These are phyloP conservation scores for Echinarachnius parma DNA, from an alignment of 53 echinoderm and acorn worm species.

Conservation along the genomic window DNA sequence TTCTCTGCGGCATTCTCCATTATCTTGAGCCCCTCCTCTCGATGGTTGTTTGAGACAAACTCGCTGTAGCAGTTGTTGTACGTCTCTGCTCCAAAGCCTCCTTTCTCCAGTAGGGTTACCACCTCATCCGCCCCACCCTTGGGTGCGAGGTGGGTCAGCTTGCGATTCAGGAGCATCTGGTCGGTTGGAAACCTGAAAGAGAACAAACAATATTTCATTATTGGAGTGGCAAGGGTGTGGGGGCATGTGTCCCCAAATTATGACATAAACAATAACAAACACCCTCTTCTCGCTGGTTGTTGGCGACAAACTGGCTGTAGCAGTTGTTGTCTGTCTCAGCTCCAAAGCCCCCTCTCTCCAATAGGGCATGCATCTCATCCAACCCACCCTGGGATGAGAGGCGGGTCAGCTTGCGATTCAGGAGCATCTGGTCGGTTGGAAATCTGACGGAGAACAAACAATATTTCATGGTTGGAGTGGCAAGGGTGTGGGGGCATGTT, in stretches of 20 bases:
- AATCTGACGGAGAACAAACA: too few species aligned
- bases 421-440: conserved; percentile 58
- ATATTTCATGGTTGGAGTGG: too few species aligned
- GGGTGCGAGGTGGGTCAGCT: conserved; percentile 45
- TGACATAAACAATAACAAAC: too few species aligned
- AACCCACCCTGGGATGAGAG: conserved; percentile 49
- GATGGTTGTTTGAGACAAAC: conserved; percentile 59
- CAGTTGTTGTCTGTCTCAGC: conserved; percentile 32
- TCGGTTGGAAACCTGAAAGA: conserved; percentile 68
- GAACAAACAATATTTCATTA: too few species aligned
- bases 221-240: too few species aligned
- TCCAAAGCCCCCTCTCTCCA: conserved; percentile 47
- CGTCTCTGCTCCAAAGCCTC: conserved; percentile 38
- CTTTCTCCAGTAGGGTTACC: conserved; percentile 44
- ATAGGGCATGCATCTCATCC: conserved; percentile 44
- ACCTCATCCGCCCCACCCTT: conserved; percentile 54
- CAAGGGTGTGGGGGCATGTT: too few species aligned
- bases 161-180: conserved; percentile 58
- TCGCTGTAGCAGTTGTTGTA: conserved; percentile 47
- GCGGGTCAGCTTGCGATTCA: conserved; percentile 54
- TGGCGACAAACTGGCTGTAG: conserved; percentile 59
- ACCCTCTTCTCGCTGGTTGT: conserved; percentile 55
- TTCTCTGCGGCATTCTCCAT: conserved; percentile 49
- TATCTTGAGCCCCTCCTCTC: conserved; percentile 54
- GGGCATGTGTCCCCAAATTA: too few species aligned